phyloP scores from a whole-genome alignment of 2,888 invertebrate genomes.

The Drosophila vallismaia region DNA sequence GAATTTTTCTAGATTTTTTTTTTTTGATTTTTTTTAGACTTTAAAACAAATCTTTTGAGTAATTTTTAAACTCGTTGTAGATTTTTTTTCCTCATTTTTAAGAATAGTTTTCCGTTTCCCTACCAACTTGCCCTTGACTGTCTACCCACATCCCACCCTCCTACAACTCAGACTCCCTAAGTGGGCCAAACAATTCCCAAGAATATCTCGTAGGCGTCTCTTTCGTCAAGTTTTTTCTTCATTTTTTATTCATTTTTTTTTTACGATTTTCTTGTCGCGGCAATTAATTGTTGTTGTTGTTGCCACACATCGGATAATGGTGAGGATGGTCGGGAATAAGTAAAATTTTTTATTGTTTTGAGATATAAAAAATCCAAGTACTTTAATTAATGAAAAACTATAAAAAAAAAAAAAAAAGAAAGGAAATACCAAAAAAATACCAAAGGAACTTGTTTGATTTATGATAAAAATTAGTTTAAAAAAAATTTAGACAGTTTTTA shows the following conservation, averaged over 20 bases:
- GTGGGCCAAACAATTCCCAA: constrained; percentile 35
- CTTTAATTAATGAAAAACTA: no score
- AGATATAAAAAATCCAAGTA: background rate
- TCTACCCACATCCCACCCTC: constrained; percentile 1
- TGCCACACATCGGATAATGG: constrained; percentile 35
- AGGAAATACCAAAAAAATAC: no score
- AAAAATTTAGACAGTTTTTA: no score
- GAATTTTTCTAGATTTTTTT: no score
- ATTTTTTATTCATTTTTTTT: background rate
- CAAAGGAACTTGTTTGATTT: no score
- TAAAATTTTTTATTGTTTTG: constrained; percentile 31
- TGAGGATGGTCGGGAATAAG: constrained; percentile 37
- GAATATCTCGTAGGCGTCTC: constrained; percentile 22
- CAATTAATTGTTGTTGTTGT: constrained; percentile 30
- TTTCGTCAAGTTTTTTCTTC: constrained; percentile 21
- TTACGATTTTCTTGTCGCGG: constrained; percentile 26
- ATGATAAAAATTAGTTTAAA: no score
- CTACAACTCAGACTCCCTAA: constrained; percentile 24
- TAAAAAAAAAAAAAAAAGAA: no score
- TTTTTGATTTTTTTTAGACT: no score
- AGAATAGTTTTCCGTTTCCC: background rate
- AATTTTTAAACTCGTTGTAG: no score
- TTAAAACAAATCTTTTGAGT: no score
- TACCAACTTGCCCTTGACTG: constrained; percentile 10
- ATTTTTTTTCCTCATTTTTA: no score